Percentiles rank a stretch among this genome's conserved stretches.
phyloP scores from a whole-genome alignment of 1,140 invertebrate species.

The Pemphigus obesinymphae region DNA sequence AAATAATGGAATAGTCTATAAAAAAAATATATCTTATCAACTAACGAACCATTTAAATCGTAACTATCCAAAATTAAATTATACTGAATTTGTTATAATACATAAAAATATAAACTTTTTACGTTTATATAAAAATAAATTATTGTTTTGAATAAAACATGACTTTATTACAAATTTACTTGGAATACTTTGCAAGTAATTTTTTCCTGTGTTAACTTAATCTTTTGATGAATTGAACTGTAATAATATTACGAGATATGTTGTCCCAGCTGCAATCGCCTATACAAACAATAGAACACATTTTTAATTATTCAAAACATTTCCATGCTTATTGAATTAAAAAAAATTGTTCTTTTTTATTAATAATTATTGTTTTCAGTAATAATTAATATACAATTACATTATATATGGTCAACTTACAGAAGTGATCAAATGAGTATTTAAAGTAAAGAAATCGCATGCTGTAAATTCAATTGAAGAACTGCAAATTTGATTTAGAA shows the following conservation, averaged over 20 bases:
- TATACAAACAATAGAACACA: background rate
- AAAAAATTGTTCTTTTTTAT: background rate
- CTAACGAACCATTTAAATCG: no score
- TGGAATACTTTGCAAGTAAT: background rate
- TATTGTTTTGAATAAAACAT: background rate
- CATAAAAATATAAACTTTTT: background rate
- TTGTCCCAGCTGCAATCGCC: background rate
- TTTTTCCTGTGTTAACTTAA: background rate
- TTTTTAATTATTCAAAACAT: background rate
- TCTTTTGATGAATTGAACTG: background rate
- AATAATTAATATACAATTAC: background rate
- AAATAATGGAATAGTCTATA: no score
- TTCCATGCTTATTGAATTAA: background rate
- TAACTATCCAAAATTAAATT: background rate
- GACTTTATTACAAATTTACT: background rate
- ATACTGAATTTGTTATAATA: background rate
- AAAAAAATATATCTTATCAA: no score
- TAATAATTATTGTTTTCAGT: background rate
- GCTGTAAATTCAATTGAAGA: slow-evolving; percentile 43
- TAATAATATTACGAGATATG: slow-evolving; percentile 24
- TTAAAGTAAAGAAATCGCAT: slow-evolving; percentile 43
- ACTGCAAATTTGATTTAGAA: slow-evolving; percentile 32
- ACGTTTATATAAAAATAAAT: background rate
- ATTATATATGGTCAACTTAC: slow-evolving; percentile 30
- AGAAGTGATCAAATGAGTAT: slow-evolving; percentile 39